Percentiles rank a stretch among this genome's conserved stretches.
Conservation (phyloP, 1,140 invertebrate species). For the Zaprionus ghesquierei region DNA sequence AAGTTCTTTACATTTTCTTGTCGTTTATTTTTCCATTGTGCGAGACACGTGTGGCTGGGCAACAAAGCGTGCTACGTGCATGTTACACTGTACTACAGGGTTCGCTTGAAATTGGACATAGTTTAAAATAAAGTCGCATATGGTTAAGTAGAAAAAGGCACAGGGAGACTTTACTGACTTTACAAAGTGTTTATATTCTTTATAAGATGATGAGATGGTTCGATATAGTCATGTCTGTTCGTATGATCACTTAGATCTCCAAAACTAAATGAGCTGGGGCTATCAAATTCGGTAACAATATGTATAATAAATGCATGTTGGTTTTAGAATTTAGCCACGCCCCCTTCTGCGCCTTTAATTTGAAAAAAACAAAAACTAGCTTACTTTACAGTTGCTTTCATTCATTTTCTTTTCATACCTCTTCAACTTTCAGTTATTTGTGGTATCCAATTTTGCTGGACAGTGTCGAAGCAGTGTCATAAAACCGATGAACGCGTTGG, state of each 20-base stretch:
- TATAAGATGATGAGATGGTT: too few species aligned
- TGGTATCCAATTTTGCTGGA: constrained; percentile 4
- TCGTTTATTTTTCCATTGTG: neutral
- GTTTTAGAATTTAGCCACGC: too few species aligned
- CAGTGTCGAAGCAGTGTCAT: constrained; percentile 55
- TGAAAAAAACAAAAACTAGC: too few species aligned
- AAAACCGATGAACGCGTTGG: constrained; percentile 33
- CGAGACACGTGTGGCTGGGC: constrained; percentile 29
- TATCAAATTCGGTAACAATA: too few species aligned
- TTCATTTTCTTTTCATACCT: neutral
- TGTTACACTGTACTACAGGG: constrained; percentile 22
- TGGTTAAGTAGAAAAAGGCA: too few species aligned
- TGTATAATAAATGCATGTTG: too few species aligned
- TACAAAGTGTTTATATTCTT: too few species aligned
- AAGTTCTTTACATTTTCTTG: constrained; percentile 26
- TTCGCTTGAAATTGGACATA: neutral
- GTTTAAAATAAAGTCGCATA: neutral
- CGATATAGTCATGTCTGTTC: too few species aligned
- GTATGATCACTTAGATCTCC: neutral
- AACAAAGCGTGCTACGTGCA: constrained; percentile 11
- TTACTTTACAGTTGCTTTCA: too few species aligned
- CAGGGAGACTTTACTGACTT: too few species aligned
- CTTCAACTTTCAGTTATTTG: neutral
- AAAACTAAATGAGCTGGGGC: neutral
- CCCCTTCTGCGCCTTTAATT: too few species aligned